phyloP scores from a whole-genome alignment of 2,888 invertebrate species.

The Ectemnius continuus region DNA sequence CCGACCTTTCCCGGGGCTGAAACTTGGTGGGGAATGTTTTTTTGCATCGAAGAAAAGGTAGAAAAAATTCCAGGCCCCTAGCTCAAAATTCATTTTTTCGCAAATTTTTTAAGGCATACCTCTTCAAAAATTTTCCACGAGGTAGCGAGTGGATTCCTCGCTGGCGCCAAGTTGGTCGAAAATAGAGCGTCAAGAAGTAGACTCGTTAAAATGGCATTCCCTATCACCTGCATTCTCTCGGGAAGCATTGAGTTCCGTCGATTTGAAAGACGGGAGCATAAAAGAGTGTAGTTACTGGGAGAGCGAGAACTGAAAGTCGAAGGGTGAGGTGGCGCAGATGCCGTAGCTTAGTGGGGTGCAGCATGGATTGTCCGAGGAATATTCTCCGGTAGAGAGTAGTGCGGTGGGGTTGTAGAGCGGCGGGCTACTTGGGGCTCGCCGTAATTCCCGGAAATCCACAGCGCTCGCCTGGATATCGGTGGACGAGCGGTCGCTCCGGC shows the following conservation, averaged over 20 bases:
- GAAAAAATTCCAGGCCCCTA: too few species aligned
- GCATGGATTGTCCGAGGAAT: too few species aligned
- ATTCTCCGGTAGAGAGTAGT: slow-evolving; percentile 2
- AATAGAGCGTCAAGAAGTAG: slow-evolving; percentile 39
- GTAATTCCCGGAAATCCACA: slow-evolving; percentile 43
- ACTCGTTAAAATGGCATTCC: slow-evolving; percentile 55
- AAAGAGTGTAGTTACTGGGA: slow-evolving; percentile 30
- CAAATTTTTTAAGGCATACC: too few species aligned
- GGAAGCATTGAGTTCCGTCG: slow-evolving; percentile 45
- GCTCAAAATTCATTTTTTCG: too few species aligned
- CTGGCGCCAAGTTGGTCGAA: slow-evolving; percentile 54
- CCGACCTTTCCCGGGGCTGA: too few species aligned
- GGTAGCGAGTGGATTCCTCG: slow-evolving; percentile 1
- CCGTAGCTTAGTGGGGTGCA: too few species aligned
- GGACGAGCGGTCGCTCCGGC: slow-evolving; percentile 8
- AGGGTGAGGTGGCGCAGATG: not conserved
- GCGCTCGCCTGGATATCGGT: slow-evolving; percentile 38
- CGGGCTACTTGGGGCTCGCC: slow-evolving; percentile 25
- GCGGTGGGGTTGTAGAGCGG: not conserved
- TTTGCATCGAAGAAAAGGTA: too few species aligned
- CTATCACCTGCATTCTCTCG: slow-evolving; percentile 18
- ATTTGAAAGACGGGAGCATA: slow-evolving; percentile 45
- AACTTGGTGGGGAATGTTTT: too few species aligned
- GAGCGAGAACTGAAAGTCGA: not conserved
- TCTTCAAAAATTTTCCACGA: too few species aligned